Evolutionary conservation across 2,888 invertebrate species (phyloP).

Genomic region (Orchestes rusci): DNA sequence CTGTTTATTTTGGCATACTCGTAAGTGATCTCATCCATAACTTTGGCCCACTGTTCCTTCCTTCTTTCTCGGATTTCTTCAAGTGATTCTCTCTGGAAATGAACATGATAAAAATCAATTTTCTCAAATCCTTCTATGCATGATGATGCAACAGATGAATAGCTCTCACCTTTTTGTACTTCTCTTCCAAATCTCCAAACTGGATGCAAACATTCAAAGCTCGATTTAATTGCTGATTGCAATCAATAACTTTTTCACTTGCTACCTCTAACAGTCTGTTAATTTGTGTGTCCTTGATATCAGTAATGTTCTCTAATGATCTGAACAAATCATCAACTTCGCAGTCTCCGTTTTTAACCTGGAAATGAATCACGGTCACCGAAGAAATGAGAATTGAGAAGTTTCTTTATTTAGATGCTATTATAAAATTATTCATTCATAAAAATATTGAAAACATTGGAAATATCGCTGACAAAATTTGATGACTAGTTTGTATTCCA

Average conservation of each 20-base stretch:
- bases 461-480: no score
- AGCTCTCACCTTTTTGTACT: slow-evolving; percentile 36
- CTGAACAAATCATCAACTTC: slow-evolving; percentile 75
- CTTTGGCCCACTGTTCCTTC: slow-evolving; percentile 61
- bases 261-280: slow-evolving; percentile 59
- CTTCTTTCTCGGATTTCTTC: slow-evolving; percentile 47
- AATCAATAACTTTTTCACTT: slow-evolving; percentile 53
- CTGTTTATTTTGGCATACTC: slow-evolving; percentile 70
- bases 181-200: slow-evolving; percentile 54
- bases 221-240: slow-evolving; percentile 59
- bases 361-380: slow-evolving; percentile 30
- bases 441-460: no score
- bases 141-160: not conserved
- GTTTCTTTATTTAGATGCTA: no score
- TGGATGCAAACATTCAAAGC: slow-evolving; percentile 56
- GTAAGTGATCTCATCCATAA: slow-evolving; percentile 71
- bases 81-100: slow-evolving; percentile 44
- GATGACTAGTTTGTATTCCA: no score
- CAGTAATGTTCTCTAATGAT: slow-evolving; percentile 67
- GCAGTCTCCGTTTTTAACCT: slow-evolving; percentile 71
- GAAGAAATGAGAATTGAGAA: no score
- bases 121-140: not conserved
- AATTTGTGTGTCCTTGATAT: slow-evolving; percentile 67
- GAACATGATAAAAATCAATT: not conserved
- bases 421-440: no score